Evolutionary conservation across 2,113 vertebrate genomes (phyloP).

Genomic region (Strigops habroptila): DNA sequence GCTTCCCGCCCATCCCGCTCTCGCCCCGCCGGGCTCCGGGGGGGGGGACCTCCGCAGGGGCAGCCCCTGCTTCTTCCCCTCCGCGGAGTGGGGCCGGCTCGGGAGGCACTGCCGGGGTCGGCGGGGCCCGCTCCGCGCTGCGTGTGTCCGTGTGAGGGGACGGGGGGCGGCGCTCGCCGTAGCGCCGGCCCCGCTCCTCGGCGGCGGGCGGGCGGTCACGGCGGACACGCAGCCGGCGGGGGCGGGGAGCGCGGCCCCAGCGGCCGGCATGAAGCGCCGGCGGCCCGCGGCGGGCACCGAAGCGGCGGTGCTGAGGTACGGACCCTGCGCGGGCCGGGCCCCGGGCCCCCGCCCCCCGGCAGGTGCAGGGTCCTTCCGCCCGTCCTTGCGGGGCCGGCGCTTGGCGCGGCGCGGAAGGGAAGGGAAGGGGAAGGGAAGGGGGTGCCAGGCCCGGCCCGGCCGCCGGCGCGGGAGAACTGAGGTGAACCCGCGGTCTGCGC

Average conservation of each 20-base stretch:
- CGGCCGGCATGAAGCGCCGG: background rate
- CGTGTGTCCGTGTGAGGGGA: background rate
- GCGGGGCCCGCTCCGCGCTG: rapidly evolving
- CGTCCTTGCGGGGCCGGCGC: background rate
- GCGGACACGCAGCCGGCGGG: background rate
- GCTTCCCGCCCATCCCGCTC: background rate
- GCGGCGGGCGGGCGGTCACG: background rate
- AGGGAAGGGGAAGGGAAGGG: background rate
- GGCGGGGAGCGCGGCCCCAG: background rate
- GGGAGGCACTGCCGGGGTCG: background rate
- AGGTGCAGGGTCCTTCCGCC: background rate
- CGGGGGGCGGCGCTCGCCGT: conserved; percentile 33
- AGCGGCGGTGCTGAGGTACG: background rate
- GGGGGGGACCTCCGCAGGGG: too few species aligned
- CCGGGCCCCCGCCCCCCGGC: background rate
- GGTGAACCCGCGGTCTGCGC: background rate
- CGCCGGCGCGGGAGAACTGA: background rate
- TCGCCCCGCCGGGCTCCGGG: background rate
- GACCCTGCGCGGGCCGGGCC: background rate
- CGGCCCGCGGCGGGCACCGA: background rate
- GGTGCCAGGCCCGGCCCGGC: background rate
- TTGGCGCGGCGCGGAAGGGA: background rate
- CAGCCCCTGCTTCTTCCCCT: too few species aligned
- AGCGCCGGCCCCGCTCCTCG: conserved; percentile 2
- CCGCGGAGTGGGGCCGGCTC: background rate